Evolutionary conservation across 1,140 invertebrate genomes (phyloP).

Genomic region (Tetranychus cinnabarinus): DNA sequence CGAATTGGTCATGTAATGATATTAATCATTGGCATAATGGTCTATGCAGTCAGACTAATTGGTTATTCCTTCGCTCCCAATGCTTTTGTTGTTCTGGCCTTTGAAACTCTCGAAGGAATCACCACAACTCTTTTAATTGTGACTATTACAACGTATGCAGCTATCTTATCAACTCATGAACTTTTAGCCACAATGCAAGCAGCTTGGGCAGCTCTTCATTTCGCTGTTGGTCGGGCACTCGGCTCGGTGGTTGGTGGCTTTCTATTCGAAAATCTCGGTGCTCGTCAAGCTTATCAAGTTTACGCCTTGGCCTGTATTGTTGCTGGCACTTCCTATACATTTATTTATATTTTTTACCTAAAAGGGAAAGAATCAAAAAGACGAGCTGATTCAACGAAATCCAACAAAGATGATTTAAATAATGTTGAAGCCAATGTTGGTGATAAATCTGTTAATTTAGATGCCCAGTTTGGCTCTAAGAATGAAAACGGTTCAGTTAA

Average conservation of each 20-base stretch:
- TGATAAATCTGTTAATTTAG: too few species aligned
- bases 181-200: conserved; percentile 58
- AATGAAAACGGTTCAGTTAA: not conserved
- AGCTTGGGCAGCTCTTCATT: conserved; percentile 50
- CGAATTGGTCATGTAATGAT: conserved; percentile 53
- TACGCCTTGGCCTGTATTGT: not conserved
- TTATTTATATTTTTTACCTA: not conserved
- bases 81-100: conserved; percentile 48
- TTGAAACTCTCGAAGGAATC: conserved; percentile 55
- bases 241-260: conserved; percentile 50
- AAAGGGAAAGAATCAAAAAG: not conserved
- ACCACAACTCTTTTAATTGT: conserved; percentile 53
- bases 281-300: not conserved
- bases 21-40: conserved; percentile 46
- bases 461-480: too few species aligned
- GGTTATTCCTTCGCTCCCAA: conserved; percentile 53
- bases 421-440: too few species aligned
- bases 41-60: conserved; percentile 46
- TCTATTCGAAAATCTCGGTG: conserved; percentile 40
- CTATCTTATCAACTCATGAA: conserved; percentile 43
- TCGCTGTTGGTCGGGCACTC: conserved; percentile 44
- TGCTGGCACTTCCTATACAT: not conserved
- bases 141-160: conserved; percentile 53
- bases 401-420: not conserved
- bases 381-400: too few species aligned